phyloP scores from a whole-genome alignment of 2,797 vertebrate genomes.

The Diplodus puntazzo region DNA sequence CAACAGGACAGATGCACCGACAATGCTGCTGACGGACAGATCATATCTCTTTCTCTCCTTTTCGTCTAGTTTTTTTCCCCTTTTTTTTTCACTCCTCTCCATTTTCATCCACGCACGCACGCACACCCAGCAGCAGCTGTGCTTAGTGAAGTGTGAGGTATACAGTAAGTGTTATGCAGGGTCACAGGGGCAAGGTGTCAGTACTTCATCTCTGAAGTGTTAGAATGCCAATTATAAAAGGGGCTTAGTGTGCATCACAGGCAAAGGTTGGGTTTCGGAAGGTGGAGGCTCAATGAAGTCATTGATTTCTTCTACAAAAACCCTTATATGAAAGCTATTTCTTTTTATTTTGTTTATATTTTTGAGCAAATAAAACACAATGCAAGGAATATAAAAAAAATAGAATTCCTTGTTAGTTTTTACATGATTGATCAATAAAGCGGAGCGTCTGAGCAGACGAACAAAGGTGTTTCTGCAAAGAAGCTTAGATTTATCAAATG shows the following conservation, averaged over 20 bases:
- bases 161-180: conserved; percentile 50
- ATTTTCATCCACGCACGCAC: conserved; percentile 18
- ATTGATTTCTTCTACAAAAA: not conserved
- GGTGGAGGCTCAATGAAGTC: not conserved
- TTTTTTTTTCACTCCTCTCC: not conserved
- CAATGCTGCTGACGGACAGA: conserved; percentile 66
- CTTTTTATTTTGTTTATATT: not conserved
- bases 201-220: conserved; percentile 68
- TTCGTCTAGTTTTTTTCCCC: not conserved
- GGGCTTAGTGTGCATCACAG: conserved; percentile 44
- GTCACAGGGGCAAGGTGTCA: conserved; percentile 61
- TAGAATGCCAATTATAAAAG: conserved; percentile 69
- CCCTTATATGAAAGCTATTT: not conserved
- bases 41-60: conserved; percentile 56
- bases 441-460: no score
- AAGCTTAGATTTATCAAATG: no score
- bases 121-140: conserved; percentile 37
- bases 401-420: no score
- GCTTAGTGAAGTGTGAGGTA: conserved; percentile 66
- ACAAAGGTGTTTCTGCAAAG: no score
- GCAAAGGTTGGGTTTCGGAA: conserved; percentile 23
- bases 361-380: not conserved
- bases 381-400: no score
- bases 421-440: no score
- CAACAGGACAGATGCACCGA: conserved; percentile 61